Evolutionary conservation across 2,797 vertebrate species (phyloP).

Genomic region (Myotis planiceps): DNA sequence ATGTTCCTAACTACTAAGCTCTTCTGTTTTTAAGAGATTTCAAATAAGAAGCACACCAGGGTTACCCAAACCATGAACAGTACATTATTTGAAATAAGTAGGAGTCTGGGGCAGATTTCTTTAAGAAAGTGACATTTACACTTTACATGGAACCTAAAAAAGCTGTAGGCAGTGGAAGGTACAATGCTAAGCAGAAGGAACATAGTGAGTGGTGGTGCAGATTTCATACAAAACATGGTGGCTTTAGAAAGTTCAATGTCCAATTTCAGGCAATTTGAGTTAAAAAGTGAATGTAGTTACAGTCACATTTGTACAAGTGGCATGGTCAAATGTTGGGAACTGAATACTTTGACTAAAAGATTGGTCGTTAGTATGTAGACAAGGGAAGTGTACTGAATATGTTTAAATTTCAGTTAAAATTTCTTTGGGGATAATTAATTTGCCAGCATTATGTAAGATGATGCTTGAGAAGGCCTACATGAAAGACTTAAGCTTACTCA

Average conservation of each 20-base stretch:
- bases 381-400: neutral
- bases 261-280: neutral
- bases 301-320: neutral
- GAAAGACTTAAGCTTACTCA: neutral
- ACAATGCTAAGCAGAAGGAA: neutral
- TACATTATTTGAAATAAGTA: neutral
- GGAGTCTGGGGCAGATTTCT: neutral
- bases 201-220: neutral
- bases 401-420: neutral
- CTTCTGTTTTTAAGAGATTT: neutral
- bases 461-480: neutral
- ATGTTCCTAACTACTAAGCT: neutral
- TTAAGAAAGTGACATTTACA: neutral
- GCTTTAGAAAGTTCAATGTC: neutral
- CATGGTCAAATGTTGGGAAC: neutral
- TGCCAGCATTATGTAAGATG: neutral
- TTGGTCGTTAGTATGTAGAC: neutral
- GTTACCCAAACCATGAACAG: neutral
- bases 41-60: neutral
- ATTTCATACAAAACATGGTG: neutral
- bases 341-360: neutral
- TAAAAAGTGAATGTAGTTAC: neutral
- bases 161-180: neutral
- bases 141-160: neutral
- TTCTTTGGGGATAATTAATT: neutral